Conservation (phyloP, 1,140 invertebrate genomes). For the Conus ventricosus region DNA sequence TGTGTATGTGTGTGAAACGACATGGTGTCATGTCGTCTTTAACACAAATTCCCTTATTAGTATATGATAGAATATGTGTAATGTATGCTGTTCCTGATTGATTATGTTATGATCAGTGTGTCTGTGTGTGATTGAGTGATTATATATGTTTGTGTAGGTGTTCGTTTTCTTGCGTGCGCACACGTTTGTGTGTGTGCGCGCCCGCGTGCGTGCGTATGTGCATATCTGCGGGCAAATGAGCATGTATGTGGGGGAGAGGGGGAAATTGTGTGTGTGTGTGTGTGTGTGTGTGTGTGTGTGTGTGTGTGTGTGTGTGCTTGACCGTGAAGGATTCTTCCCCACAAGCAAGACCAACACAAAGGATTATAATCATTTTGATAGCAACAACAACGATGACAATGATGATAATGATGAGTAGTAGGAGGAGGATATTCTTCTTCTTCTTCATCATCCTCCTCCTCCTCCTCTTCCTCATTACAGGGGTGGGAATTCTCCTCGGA, state of each 20-base stretch:
- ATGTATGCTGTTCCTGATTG: too few relatives aligned
- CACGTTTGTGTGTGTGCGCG: neutral
- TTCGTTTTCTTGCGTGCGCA: neutral
- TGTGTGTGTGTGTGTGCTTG: constrained; percentile 8
- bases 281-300: neutral
- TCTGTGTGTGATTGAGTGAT: neutral
- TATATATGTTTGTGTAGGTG: constrained; percentile 3
- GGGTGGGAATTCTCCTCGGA: too few relatives aligned
- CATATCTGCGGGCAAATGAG: neutral
- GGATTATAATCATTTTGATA: neutral
- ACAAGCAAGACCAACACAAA: neutral
- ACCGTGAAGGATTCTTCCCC: neutral
- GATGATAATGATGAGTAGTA: too few relatives aligned
- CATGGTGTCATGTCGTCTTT: neutral
- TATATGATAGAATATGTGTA: too few relatives aligned
- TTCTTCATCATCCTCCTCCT: too few relatives aligned
- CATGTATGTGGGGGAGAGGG: neutral
- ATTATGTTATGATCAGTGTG: neutral
- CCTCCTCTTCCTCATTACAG: too few relatives aligned
- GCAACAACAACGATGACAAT: neutral
- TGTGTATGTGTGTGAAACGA: neutral
- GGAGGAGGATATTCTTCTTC: neutral
- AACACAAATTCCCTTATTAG: neutral
- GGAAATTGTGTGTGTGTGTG: neutral
- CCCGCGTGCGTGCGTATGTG: neutral